Evolutionary conservation across 2,797 vertebrate genomes (phyloP), one percentile per base, ranked within the genome.

Genomic region (Smutsia gigantea): DNA sequence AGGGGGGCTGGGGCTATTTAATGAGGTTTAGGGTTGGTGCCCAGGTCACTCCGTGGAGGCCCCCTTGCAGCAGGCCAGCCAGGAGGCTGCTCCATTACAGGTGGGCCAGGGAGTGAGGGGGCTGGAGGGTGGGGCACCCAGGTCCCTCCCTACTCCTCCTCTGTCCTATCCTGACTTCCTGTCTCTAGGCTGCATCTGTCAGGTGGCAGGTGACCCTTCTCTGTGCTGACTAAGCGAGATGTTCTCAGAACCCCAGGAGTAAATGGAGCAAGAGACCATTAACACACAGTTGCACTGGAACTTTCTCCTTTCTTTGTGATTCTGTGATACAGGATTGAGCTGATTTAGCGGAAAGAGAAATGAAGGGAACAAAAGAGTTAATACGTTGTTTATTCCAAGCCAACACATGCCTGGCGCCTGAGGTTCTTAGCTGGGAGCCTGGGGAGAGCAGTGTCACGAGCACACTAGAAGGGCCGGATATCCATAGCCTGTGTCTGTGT

Each of bases 1-100:
- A 12, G 82, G 81, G 82, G 59, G 51, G 49, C 82, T 19, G 46
- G 92, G 94, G 63, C 96, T 97, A 97, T 94, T 97, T 97, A 97
- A 96, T 72, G 90, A 95, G 92, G 92, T 75, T 97, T 81, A 84
- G 95, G 46, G 88, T 95, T 1, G 42, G 75, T 88, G 83, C 92
- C 93, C 37, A 31, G 97, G 96, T 96, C 97, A 96, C 66, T 95
- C 63, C 2, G 0, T 29, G 77, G 92, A 97, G 63, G 74, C 23
- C 39, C 49, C 57, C 85, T 97, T 97, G 98, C 93, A 66, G 86
- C 83, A 53, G 97, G 87, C 95, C 74, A 25, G 55, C 64, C 11
- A 19, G 34, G 69, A 93, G 96, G 83, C 57, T 27, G 31, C 71
- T 93, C 25, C 84, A 0, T 39, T 49, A 84, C 96, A 97, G 7